Conservation (phyloP, 2,113 vertebrate species). For the Ochotona curzoniae region DNA sequence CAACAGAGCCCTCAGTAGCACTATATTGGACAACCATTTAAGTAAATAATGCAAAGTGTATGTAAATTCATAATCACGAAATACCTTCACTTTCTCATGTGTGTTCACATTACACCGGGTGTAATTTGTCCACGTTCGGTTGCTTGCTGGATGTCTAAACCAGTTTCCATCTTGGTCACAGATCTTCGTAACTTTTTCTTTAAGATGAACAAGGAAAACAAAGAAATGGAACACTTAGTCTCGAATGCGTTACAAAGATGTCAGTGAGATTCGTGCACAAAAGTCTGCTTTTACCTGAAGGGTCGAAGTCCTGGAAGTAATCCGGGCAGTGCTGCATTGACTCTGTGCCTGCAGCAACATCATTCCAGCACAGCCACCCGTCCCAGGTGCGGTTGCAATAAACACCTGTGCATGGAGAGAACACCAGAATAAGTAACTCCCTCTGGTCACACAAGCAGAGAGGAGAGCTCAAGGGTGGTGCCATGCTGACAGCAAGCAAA, state of each 20-base stretch:
- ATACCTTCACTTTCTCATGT: slow-evolving; percentile 91
- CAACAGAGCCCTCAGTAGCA: neutral
- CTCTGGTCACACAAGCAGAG: neutral
- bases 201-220: slow-evolving; percentile 54
- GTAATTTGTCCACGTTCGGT: slow-evolving; percentile 97
- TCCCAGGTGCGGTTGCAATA: slow-evolving; percentile 98
- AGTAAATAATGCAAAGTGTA: neutral
- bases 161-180: slow-evolving; percentile 93
- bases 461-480: neutral
- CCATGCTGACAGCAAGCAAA: neutral
- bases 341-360: slow-evolving; percentile 88
- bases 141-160: slow-evolving; percentile 96
- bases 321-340: slow-evolving; percentile 95
- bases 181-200: slow-evolving; percentile 97
- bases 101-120: slow-evolving; percentile 93
- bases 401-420: slow-evolving; percentile 80
- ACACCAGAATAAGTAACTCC: neutral
- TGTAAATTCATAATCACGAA: neutral
- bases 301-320: slow-evolving; percentile 98
- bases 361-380: slow-evolving; percentile 98
- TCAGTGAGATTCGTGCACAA: neutral
- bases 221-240: neutral
- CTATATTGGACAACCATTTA: neutral
- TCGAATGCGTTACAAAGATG: neutral
- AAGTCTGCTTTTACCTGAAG: slow-evolving; percentile 88